phyloP scores from a whole-genome alignment of 1,140 invertebrate species.

The Muscidifurax raptorellus region DNA sequence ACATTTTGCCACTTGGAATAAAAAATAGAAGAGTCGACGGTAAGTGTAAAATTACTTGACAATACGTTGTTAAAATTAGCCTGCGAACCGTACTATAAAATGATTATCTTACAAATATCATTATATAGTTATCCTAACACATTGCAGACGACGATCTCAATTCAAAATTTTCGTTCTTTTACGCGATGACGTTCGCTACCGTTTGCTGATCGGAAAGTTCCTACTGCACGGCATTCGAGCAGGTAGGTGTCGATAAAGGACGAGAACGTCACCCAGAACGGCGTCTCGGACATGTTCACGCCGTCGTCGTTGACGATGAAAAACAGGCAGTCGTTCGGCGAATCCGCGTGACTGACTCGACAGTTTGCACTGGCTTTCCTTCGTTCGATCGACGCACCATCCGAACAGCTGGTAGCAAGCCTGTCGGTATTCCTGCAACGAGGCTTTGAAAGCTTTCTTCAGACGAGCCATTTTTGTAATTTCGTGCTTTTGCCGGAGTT shows the following conservation, averaged over 20 bases:
- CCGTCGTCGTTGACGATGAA: constrained; percentile 84
- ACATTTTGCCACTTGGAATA: not conserved
- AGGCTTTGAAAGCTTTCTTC: constrained; percentile 89
- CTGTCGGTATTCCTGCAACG: constrained; percentile 89
- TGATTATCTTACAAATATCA: not conserved
- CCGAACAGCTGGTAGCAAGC: constrained; percentile 90
- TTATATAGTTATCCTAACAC: not conserved
- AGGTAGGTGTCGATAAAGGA: constrained; percentile 86
- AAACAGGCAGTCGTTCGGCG: constrained; percentile 85
- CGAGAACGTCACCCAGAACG: constrained; percentile 84
- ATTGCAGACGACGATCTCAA: not conserved
- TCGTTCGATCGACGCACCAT: constrained; percentile 88
- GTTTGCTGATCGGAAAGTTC: constrained; percentile 81
- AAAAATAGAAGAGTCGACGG: not conserved
- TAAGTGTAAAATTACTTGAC: not conserved
- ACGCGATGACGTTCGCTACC: constrained; percentile 53
- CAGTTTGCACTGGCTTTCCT: constrained; percentile 80
- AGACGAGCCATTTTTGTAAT: constrained; percentile 84
- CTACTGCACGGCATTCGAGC: constrained; percentile 86
- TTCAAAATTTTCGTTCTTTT: not conserved
- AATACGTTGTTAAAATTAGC: not conserved
- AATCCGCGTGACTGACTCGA: constrained; percentile 92
- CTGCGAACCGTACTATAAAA: not conserved
- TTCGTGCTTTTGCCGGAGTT: constrained; percentile 83
- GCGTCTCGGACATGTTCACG: constrained; percentile 88